Percentiles rank a stretch among this genome's conserved stretches.
phyloP scores from a whole-genome alignment of 2,888 invertebrate species.

The Drosophila helvetica region DNA sequence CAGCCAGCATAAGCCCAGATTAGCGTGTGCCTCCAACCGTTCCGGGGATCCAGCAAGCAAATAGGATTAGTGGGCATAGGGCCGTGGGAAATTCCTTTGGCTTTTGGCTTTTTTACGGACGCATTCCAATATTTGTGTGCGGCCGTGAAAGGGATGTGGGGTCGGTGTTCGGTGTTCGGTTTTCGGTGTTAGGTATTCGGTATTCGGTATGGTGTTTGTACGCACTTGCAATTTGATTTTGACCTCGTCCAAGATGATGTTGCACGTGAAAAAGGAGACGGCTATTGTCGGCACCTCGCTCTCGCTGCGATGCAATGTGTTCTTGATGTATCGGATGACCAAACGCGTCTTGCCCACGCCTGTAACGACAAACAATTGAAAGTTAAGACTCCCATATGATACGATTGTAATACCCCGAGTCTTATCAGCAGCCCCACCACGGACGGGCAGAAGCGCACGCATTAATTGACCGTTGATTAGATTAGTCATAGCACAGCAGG shows the following conservation, averaged over 20 bases:
- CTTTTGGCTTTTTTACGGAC: slow-evolving; percentile 39
- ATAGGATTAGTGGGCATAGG: slow-evolving; percentile 48
- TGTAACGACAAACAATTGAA: slow-evolving; percentile 83
- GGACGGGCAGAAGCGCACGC: slow-evolving; percentile 20
- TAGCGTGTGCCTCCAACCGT: slow-evolving; percentile 46
- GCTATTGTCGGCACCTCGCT: slow-evolving; percentile 93
- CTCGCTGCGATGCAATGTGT: slow-evolving; percentile 89
- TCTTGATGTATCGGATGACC: slow-evolving; percentile 91
- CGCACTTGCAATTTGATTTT: slow-evolving; percentile 91
- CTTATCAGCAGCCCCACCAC: slow-evolving; percentile 17
- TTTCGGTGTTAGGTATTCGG: slow-evolving; percentile 18
- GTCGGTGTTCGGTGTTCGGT: slow-evolving; percentile 19
- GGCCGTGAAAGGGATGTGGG: slow-evolving; percentile 22
- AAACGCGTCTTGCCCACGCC: slow-evolving; percentile 96
- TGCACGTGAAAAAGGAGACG: slow-evolving; percentile 95
- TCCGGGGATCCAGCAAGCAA: slow-evolving; percentile 46
- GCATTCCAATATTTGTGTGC: slow-evolving; percentile 30
- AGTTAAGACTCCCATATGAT: neutral
- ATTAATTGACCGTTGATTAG: slow-evolving; percentile 34
- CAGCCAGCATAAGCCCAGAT: slow-evolving; percentile 53
- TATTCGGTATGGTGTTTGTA: slow-evolving; percentile 41
- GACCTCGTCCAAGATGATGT: slow-evolving; percentile 89
- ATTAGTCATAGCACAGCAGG: slow-evolving; percentile 27
- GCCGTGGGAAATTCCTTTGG: slow-evolving; percentile 36
- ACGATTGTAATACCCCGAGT: neutral